A percentile compares a stretch with the other conserved stretches of the same genome.
Evolutionary conservation across 2,797 vertebrate species (phyloP).

Genomic region (Prionace glauca): DNA sequence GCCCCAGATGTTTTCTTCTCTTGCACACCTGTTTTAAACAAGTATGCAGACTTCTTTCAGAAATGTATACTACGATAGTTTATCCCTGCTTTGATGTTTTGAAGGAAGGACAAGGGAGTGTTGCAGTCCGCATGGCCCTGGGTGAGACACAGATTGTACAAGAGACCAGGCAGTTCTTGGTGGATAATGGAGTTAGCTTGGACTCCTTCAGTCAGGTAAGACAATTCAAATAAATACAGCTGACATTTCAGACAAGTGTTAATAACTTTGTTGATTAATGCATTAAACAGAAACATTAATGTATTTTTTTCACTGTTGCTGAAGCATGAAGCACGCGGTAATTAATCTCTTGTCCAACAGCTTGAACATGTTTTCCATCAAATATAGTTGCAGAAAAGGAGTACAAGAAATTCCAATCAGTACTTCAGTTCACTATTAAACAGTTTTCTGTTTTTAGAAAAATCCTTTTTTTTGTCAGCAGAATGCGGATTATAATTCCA

Average conservation of each 20-base stretch:
- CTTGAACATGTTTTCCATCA: conserved; percentile 22
- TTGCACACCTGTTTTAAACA: not conserved
- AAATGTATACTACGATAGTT: not conserved
- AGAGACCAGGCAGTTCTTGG: conserved; percentile 81
- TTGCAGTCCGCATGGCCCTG: conserved; percentile 86
- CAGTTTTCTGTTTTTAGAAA: not conserved
- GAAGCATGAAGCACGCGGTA: conserved; percentile 1
- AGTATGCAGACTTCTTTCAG: not conserved
- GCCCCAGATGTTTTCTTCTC: not conserved
- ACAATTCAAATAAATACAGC: not conserved
- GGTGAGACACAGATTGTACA: conserved; percentile 93
- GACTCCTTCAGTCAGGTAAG: conserved; percentile 94
- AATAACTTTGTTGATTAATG: conserved; percentile 34
- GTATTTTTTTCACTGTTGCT: conserved; percentile 28
- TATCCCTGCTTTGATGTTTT: not conserved
- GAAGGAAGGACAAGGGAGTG: conserved; percentile 81
- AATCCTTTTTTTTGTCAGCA: not conserved
- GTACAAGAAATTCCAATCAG: not conserved
- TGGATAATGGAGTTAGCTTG: conserved; percentile 77
- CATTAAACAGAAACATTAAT: conserved; percentile 29
- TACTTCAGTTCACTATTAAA: conserved; percentile 18
- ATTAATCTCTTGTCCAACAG: conserved; percentile 36
- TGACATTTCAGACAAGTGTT: not conserved
- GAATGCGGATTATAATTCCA: not conserved
- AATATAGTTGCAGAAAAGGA: not conserved